Evolutionary conservation across 1,140 invertebrate genomes (phyloP).

Genomic region (Eriocheir sinensis): DNA sequence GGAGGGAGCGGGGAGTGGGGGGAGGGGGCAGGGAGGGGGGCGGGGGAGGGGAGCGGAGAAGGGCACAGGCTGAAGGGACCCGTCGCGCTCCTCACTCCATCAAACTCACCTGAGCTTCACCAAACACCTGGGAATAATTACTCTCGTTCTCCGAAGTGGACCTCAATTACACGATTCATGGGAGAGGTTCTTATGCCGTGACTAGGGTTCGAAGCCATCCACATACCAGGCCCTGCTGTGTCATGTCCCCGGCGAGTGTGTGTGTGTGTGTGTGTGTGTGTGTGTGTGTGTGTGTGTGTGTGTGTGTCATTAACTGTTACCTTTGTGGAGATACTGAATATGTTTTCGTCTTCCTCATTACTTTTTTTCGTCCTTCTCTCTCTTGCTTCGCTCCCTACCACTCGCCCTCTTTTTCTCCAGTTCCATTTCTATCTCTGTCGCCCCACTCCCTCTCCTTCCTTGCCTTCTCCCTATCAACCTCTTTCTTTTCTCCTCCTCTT

Average conservation of each 20-base stretch:
- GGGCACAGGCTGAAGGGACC: too few relatives aligned
- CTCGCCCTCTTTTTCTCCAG: too few relatives aligned
- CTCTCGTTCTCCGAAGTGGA: neutral
- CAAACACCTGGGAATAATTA: constrained; percentile 3
- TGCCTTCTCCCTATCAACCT: too few relatives aligned
- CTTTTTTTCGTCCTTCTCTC: too few relatives aligned
- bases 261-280: constrained; percentile 17
- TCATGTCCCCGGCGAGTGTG: constrained; percentile 9
- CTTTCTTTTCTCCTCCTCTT: neutral
- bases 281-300: neutral
- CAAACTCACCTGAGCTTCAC: neutral
- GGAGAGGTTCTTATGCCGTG: neutral
- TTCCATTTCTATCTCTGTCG: too few relatives aligned
- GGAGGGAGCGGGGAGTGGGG: neutral
- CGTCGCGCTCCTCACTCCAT: constrained; percentile 9
- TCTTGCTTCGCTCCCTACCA: too few relatives aligned
- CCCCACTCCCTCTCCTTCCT: too few relatives aligned
- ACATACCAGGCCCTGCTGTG: constrained; percentile 7
- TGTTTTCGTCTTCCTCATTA: too few relatives aligned
- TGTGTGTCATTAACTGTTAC: neutral
- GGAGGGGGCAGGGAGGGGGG: neutral
- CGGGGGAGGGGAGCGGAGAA: neutral
- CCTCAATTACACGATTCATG: constrained; percentile 5
- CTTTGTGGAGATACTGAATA: too few relatives aligned
- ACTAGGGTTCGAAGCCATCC: neutral